Conservation (phyloP, 1,140 invertebrate genomes). For the Octopus sinensis region DNA sequence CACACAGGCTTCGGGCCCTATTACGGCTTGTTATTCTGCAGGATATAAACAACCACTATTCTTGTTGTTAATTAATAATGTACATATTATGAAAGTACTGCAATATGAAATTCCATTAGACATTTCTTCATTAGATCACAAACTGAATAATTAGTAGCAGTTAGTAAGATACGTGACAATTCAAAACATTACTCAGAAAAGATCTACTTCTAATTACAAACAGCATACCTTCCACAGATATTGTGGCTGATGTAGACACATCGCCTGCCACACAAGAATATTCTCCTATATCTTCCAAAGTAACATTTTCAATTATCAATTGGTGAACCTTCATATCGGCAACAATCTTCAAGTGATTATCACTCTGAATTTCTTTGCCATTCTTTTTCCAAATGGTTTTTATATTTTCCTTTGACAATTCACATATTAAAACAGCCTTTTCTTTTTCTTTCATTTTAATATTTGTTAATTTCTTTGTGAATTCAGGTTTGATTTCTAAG, state of each 20-base stretch:
- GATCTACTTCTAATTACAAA: no score
- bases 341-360: slow-evolving; percentile 54
- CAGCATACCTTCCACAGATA: slow-evolving; percentile 34
- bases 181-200: no score
- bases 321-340: slow-evolving; percentile 35
- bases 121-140: no score
- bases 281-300: slow-evolving; percentile 34
- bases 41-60: no score
- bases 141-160: no score
- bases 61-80: no score
- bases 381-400: slow-evolving; percentile 51
- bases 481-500: background rate
- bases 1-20: no score
- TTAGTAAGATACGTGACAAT: no score
- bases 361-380: slow-evolving; percentile 56
- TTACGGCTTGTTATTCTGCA: no score
- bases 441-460: slow-evolving; percentile 40
- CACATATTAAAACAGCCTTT: slow-evolving; percentile 47
- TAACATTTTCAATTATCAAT: slow-evolving; percentile 37
- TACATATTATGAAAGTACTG: no score
- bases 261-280: slow-evolving; percentile 45
- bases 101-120: no score
- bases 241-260: slow-evolving; percentile 31
- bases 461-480: slow-evolving; percentile 19
- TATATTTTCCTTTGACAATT: slow-evolving; percentile 47